phyloP scores from a whole-genome alignment of 2,888 invertebrate genomes.

The Anarsia innoxiella region DNA sequence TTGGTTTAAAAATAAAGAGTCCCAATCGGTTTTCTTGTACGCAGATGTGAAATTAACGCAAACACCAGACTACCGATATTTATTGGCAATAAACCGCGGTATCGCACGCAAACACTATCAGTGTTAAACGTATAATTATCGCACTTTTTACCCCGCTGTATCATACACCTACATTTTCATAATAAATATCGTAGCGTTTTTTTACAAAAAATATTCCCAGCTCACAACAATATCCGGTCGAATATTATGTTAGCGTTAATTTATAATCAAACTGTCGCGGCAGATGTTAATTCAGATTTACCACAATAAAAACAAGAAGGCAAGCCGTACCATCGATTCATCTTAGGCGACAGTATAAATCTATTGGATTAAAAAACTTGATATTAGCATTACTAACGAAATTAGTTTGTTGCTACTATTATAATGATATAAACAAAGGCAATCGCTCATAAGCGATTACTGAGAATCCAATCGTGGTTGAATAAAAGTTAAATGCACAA shows the following conservation, averaged over 20 bases:
- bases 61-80: slow-evolving; percentile 58
- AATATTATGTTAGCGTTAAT: slow-evolving; percentile 45
- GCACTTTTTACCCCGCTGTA: slow-evolving; percentile 32
- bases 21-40: slow-evolving; percentile 31
- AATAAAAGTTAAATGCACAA: slow-evolving; percentile 41
- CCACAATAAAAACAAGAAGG: slow-evolving; percentile 30
- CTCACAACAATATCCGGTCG: slow-evolving; percentile 58
- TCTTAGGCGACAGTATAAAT: slow-evolving; percentile 9
- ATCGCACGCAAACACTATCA: slow-evolving; percentile 29
- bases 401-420: too few relatives aligned
- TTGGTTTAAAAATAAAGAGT: slow-evolving; percentile 50
- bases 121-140: slow-evolving; percentile 31
- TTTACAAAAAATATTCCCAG: slow-evolving; percentile 40
- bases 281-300: slow-evolving; percentile 51
- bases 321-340: slow-evolving; percentile 20
- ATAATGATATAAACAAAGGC: slow-evolving; percentile 3
- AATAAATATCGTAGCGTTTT: slow-evolving; percentile 33
- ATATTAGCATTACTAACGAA: slow-evolving; percentile 3
- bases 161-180: slow-evolving; percentile 30
- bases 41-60: slow-evolving; percentile 31
- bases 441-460: slow-evolving; percentile 27
- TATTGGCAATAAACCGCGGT: slow-evolving; percentile 58
- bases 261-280: slow-evolving; percentile 48
- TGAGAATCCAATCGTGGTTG: slow-evolving; percentile 34
- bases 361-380: neutral